Base-by-base conservation (phyloP, 2,888 invertebrate species). In the Peribatodes rhomboidaria region DNA sequence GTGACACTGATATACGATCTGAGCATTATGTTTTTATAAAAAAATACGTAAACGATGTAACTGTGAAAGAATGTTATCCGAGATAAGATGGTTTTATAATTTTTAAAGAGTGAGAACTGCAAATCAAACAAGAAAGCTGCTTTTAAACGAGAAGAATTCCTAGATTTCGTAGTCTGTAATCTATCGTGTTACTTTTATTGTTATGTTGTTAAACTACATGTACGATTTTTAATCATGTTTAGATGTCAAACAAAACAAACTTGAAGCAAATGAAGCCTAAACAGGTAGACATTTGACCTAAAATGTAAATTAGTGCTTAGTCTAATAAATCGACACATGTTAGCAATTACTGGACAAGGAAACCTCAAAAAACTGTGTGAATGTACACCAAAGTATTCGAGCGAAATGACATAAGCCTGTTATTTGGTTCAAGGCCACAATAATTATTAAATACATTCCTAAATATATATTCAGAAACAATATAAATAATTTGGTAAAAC, bases 351-450 rank as follows among this genome's bases (percentile, higher is more conserved):
- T 18, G 58, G 68, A 68, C 22, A 61, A 67, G 4, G 65, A 72
- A 74, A 73, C 70, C 67, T 65, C 44, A 65, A 69, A 71, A 66
- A 46, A 67, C 63, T 61, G 63, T 62, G 62, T 50, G 39, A 50
- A 64, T 47, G 68, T 69, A 75, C 73, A 75, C 69, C 72, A 54
- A 73, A 77, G 78, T 77, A 73, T 74, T 77, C 67, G 41, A 47
- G 39, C 52, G 50, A 54, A 42, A 33, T 47, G 42, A 35, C 49
- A 41, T 49, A 52, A 52, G 44, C 50, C 52, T 18, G 39, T 37
- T 39, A 52, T 57, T 52, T 27, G 20, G 27, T 10, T 55, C 42
- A 44, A 56, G 50, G 50, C 18, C 18, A 20, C 11, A 42, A 18
- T 11, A 2, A 18, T 37, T 0, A 37, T 37, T 37, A 14, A 3